Percentiles rank a stretch among this genome's conserved stretches.
Conservation (phyloP, 2,797 vertebrate species). For the Acridotheres tristis region DNA sequence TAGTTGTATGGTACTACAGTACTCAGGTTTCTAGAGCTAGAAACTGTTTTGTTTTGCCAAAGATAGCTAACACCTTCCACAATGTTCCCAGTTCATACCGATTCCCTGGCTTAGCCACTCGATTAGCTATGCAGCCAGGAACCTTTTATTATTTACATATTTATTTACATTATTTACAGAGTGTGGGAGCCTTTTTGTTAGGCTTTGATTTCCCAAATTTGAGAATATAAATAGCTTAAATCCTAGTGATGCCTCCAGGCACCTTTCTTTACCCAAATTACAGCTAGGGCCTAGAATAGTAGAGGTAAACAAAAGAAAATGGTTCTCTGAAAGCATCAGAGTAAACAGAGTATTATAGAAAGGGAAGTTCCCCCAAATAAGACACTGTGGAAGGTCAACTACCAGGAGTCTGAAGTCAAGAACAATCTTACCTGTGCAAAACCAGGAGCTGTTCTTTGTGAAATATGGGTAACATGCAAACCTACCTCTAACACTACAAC, state of each 20-base stretch:
- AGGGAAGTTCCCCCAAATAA: neutral
- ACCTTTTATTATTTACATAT: neutral
- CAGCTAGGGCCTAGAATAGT: neutral
- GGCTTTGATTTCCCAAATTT: neutral
- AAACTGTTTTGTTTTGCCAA: neutral
- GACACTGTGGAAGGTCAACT: neutral
- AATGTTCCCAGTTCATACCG: neutral
- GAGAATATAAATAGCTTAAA: slow-evolving; percentile 11
- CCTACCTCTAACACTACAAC: neutral
- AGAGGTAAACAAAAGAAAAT: neutral
- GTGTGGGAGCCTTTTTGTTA: neutral
- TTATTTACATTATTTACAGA: neutral
- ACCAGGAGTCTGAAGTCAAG: neutral
- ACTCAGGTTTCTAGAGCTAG: neutral
- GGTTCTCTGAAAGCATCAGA: neutral
- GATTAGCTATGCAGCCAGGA: neutral
- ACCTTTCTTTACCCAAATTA: neutral
- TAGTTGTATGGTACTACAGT: neutral
- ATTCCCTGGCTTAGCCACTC: neutral
- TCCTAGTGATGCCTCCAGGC: neutral
- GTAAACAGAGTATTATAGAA: neutral
- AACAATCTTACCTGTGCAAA: neutral
- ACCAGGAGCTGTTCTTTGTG: neutral
- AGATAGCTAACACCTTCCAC: neutral
- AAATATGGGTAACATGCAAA: neutral